Evolutionary conservation across 2,113 vertebrate genomes (phyloP).

Genomic region (human): GRCh38 chr14:99105501-99106000

Average conservation of each 20-base stretch:
- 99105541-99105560: neutral
- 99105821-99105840: neutral
- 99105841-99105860: neutral
- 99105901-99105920: neutral
- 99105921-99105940: neutral
- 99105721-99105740: neutral
- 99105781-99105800: neutral
- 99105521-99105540: neutral
- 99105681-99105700: neutral
- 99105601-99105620: neutral
- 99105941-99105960: neutral
- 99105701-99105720: neutral
- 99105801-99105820: neutral
- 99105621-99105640: neutral
- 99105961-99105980: neutral
- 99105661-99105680: neutral
- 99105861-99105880: constrained; percentile 21
- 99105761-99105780: neutral
- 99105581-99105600: neutral
- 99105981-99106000: neutral
- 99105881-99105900: neutral
- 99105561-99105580: neutral
- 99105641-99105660: neutral
- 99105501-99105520: neutral
- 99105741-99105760: neutral